Evolutionary conservation across 2,888 invertebrate genomes (phyloP), one percentile per base, ranked within the genome.

Genomic region (Lasioglossum malachurum): DNA sequence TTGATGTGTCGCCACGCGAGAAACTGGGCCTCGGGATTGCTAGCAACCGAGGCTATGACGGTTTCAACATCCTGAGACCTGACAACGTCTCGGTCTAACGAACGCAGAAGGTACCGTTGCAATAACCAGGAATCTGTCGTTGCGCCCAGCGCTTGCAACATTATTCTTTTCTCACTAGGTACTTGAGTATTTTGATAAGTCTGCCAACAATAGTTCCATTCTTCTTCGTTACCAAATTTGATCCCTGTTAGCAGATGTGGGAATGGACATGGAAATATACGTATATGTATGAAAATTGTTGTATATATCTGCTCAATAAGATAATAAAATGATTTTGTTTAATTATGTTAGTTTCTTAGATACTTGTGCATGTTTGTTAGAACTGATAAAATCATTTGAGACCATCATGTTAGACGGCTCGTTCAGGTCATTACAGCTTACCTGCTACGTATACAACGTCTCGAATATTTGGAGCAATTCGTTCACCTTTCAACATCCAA

Each of bases 141-240:
- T 57, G 97, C 96, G 0, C 97, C 97, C 83, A 98, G 95, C 0
- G 98, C 97, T 89, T 97, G 96, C 57, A 98, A 96, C 88, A 98
- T 96, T 64, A 97, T 96, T 84, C 97, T 97, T 78, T 97, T 96
- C 92, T 98, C 98, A 87, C 97, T 97, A 0, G 97, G 96, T 84
- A 97, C 96, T 78, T 96, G 96, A 0, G 97, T 97, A 0, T 96
- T 96, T 78, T 96, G 96, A 93, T 98, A 97, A 38, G 97, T 96
- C 1, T 96, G 95, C 97, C 98, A 98, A 91, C 97, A 97, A 91
- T 97, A 97, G 64, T 96, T 96, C 98, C 98, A 98, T 89, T 98
- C 98, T 0, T 94, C 94, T 86, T 96, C 96, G 0, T 97, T 97
- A 23, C 97, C 97, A 82, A 97, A 96, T 75, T 97, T 97, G 14